A percentile compares a stretch with the other conserved stretches of the same genome.
Evolutionary conservation across 1,140 invertebrate species (phyloP).

Genomic region (Zophobas morio): DNA sequence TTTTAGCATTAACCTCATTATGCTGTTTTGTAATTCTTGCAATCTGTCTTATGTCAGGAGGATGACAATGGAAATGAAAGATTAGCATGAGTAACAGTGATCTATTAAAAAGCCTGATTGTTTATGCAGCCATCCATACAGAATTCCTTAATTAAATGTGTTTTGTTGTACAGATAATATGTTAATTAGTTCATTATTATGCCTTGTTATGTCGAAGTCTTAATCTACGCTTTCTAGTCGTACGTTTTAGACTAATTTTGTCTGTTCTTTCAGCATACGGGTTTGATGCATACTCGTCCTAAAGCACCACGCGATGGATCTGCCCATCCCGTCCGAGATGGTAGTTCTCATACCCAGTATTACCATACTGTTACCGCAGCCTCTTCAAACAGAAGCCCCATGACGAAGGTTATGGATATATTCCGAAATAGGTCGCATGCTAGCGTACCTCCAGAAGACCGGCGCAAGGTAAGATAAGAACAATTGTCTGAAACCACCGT

Average conservation of each 20-base stretch:
- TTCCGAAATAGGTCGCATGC: constrained; percentile 86
- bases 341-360: constrained; percentile 77
- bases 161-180: neutral
- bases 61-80: constrained; percentile 16
- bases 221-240: neutral
- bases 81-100: neutral
- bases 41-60: neutral
- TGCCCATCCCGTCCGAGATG: constrained; percentile 75
- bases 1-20: constrained; percentile 37
- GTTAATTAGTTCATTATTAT: constrained; percentile 10
- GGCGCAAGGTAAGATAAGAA: constrained; percentile 74
- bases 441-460: constrained; percentile 79
- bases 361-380: constrained; percentile 78
- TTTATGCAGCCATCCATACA: constrained; percentile 14
- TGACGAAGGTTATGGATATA: constrained; percentile 92
- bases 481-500: too few species aligned
- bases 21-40: constrained; percentile 8
- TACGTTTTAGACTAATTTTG: neutral
- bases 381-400: constrained; percentile 75
- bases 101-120: neutral
- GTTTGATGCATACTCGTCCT: constrained; percentile 62
- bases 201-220: neutral
- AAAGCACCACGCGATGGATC: constrained; percentile 74
- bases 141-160: neutral
- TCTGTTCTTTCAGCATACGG: constrained; percentile 69